A percentile compares a stretch with the other conserved stretches of the same genome.
phyloP scores from a whole-genome alignment of 2,797 vertebrate species.

The Ispidina lecontei region DNA sequence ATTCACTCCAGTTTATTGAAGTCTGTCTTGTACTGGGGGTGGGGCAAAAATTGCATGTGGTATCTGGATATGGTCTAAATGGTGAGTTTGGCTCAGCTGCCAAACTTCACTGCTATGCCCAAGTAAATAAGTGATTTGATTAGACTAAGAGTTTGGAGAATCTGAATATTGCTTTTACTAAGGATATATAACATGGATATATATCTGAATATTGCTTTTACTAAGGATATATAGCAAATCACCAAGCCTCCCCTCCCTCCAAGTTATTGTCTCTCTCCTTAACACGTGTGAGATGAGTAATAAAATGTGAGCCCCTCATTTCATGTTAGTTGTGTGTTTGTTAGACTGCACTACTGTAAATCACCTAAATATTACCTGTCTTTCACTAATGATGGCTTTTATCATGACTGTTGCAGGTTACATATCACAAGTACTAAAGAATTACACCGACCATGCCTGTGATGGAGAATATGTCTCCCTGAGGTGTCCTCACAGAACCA shows the following conservation, averaged over 20 bases:
- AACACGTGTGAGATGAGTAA: neutral
- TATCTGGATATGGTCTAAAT: neutral
- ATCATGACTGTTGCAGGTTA: conserved; percentile 77
- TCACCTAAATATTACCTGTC: neutral
- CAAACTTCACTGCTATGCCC: neutral
- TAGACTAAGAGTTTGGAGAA: neutral
- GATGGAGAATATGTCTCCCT: conserved; percentile 88
- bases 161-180: neutral
- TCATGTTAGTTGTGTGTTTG: neutral
- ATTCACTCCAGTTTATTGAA: neutral
- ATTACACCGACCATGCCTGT: conserved; percentile 88
- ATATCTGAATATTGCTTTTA: neutral
- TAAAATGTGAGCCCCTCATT: neutral
- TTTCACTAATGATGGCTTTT: neutral
- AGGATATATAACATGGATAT: neutral
- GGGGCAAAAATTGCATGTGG: neutral
- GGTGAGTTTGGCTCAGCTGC: neutral
- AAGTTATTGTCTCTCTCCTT: neutral
- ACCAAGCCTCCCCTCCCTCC: neutral
- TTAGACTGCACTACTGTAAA: neutral
- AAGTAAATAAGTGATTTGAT: neutral
- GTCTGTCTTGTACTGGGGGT: neutral
- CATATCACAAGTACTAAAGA: conserved; percentile 86
- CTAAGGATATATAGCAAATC: neutral
- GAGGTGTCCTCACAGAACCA: conserved; percentile 88